Base-by-base conservation (phyloP, 1,140 invertebrate genomes). In the Sminthurinus signatus region DNA sequence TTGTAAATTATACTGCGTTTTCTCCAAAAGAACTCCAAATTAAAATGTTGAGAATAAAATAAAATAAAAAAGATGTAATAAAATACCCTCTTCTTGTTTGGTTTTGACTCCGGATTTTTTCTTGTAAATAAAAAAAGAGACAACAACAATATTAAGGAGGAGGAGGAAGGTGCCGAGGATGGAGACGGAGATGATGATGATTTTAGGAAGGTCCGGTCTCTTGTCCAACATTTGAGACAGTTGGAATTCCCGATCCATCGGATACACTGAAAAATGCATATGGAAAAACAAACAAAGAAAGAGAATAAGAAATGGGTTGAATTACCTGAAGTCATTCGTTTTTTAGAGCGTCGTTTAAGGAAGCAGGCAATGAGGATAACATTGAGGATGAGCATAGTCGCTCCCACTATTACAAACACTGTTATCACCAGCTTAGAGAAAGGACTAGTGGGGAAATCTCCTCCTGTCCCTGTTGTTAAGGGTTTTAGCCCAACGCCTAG, bases 311-410 rank as follows among this genome's bases (percentile, higher is more conserved):
- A n/a, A n/a, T n/a, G n/a, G n/a, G n/a, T 29, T 58, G 69, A n/a
- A 72, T 72, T 69, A 75, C 83, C 86, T 86, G 81, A 54, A 46
- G 64, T 78, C n/a, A 84, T 78, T 73, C 85, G 80, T 76, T 87
- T 87, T 75, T 85, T 85, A 60, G 84, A 81, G 79, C 82, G 81
- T 75, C 86, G 82, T 73, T 88, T 84, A 61, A 94, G 83, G 79
- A 91, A 93, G 78, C 89, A 93, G 59, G 89, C 86, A 66, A 93
- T 88, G 75, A 93, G 81, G 62, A 91, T 82, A 72, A 93, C 84
- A 78, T 93, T 93, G 73, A 92, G 81, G 28, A 87, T 76, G 28
- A 89, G 82, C 54, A 89, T 79, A 42, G 83, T 81, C 50, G 85
- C 82, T 25, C 86, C 87, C 12, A 88, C 82, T 29, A 88, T 80